Evolutionary conservation across 37 sponge, comb jelly and placozoan genomes (phyloP), one percentile per base, ranked within the genome.

Genomic region (Cliona cf. orientalis): DNA sequence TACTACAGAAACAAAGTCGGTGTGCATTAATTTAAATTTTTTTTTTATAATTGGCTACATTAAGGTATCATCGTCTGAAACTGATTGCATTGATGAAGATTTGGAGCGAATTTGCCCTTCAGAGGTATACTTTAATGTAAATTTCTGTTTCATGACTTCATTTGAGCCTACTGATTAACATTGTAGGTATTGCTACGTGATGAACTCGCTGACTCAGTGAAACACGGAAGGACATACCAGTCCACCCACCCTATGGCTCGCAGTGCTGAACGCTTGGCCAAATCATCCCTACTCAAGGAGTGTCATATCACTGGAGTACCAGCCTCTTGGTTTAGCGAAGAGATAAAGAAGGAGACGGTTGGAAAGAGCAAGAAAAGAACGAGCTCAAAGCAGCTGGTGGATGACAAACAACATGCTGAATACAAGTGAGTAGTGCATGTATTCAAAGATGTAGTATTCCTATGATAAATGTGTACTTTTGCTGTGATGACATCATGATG

Each of bases 31-130:
- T n/a, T n/a, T n/a, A n/a, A n/a, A n/a, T n/a, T n/a, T n/a, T 53
- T 22, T 14, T 53, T 53, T 53, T 22, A 22, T 53, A 53, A 19
- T 53, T 66, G 2, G 23, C 17, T 2, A 44, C 25, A n/a, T n/a
- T n/a, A n/a, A 79, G 80, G 74, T 86, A 14, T 38, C 73, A 3
- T 79, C 87, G 0, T 37, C 71, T 19, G 80, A 61, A 33, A 57
- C 39, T 32, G 66, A 70, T 2, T 35, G 64, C 31, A 7, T 95
- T 38, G 79, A 83, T 57, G 94, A 91, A 41, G 90, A 92, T 43
- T 36, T 95, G 44, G 95, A 92, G 65, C 88, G 95, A 44, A 80
- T 95, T 41, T 46, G 60, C 0, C 95, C 95, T 2, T 70, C 93
- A 42, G 95, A 95, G 78, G 95, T 95, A 33, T 33, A 41, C 19